Evolutionary conservation across 2,113 vertebrate species (phyloP).

Genomic region (Balaeniceps rex): DNA sequence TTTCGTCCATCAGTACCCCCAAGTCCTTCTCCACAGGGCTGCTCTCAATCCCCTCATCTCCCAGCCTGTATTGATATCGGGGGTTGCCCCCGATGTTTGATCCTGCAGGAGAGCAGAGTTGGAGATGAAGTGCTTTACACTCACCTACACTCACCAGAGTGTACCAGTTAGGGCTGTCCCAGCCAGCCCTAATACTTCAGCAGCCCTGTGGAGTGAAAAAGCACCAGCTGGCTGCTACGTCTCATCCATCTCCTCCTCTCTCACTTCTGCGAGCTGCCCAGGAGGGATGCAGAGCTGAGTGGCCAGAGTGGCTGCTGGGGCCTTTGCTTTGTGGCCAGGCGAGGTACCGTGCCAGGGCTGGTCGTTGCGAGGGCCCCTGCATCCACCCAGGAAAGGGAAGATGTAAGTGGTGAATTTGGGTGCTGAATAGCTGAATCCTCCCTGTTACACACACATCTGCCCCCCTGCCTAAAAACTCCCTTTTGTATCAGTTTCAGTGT

Average conservation of each 20-base stretch:
- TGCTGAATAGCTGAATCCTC: background rate
- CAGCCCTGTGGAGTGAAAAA: background rate
- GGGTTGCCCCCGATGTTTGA: too few relatives aligned
- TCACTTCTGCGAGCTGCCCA: background rate
- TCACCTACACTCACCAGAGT: background rate
- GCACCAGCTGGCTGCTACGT: accelerated
- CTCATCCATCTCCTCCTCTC: background rate
- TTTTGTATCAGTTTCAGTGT: background rate
- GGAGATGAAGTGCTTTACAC: background rate
- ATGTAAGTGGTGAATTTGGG: background rate
- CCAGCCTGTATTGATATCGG: too few relatives aligned
- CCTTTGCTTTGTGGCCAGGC: background rate
- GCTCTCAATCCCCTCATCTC: too few relatives aligned
- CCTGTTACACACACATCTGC: background rate
- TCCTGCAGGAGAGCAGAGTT: background rate
- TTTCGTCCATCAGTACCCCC: too few relatives aligned
- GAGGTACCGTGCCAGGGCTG: background rate
- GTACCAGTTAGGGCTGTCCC: background rate
- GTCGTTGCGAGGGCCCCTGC: accelerated
- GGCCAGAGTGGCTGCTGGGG: background rate
- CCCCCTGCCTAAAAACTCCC: background rate
- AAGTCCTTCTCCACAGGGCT: too few relatives aligned
- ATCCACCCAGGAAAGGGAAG: background rate
- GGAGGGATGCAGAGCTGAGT: background rate
- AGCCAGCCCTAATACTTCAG: background rate